These are phyloP conservation scores for Cyanistes caeruleus DNA, from an alignment of 2,113 vertebrate species.

Conservation along the genomic window DNA sequence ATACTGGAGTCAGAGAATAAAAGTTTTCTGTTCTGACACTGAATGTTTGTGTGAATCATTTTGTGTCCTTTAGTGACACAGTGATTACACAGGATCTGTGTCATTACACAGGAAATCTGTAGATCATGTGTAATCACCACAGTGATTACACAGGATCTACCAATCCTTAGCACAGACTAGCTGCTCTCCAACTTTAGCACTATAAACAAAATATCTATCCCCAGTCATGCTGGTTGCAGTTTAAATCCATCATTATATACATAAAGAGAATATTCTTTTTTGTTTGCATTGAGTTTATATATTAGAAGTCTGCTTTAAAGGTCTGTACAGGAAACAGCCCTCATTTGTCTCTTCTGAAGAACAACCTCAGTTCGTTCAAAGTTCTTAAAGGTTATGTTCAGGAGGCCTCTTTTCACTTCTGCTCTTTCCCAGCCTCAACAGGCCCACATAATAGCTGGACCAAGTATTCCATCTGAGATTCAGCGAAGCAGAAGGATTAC, in stretches of 20 bases:
- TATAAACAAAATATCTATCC: background rate
- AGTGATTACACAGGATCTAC: no score
- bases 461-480: background rate
- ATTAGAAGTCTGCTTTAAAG: background rate
- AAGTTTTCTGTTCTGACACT: no score
- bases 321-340: background rate
- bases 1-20: no score
- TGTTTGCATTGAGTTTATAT: background rate
- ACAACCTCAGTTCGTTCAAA: background rate
- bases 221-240: background rate
- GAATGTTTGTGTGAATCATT: no score
- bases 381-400: background rate
- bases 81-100: no score
- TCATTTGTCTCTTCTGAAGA: background rate
- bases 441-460: background rate
- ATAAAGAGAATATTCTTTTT: background rate
- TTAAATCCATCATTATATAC: background rate
- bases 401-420: background rate
- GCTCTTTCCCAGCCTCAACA: background rate
- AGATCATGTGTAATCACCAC: no score
- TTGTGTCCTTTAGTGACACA: no score
- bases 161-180: background rate
- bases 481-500: background rate
- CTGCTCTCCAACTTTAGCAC: background rate
- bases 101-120: no score